Base-by-base conservation (phyloP, 2,888 invertebrate species). In the Neoaliturus tenellus region DNA sequence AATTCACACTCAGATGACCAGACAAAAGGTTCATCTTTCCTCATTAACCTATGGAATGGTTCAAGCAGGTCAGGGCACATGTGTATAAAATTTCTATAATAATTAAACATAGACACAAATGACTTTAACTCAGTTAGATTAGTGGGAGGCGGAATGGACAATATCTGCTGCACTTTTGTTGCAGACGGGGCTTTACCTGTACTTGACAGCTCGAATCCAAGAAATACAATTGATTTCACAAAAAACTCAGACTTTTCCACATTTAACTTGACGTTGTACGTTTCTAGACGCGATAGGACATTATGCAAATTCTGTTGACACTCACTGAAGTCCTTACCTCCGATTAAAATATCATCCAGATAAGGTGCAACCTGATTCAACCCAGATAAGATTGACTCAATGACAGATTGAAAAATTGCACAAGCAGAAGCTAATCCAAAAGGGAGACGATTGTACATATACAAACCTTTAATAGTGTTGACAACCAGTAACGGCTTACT, bases 41-140 rank as follows among this genome's bases (percentile, higher is more conserved):
- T 55, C 80, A 55, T 80, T 28, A 80, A 35, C 23, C 33, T 80
- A 51, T 80, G 58, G 33, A 58, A 80, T 2, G 80, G 58, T 33
- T n/a, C 8, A 3, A 58, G 31, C 1, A 80, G 10, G 31, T 80
- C 51, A 35, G 80, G 51, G 28, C 51, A 80, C 55, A 80, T 80
- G 20, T 80, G 80, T 17, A 80, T 35, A 80, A 80, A 80, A 58
- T 33, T 2, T 33, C 80, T 55, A 25, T 80, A 80, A 28, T 80
- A 80, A 20, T 80, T 58, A 17, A 58, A 58, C 58, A 58, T 10
- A 58, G 58, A 58, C 2, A 58, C 58, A 58, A 58, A 58, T 58
- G 2, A 58, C 28, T 51, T 80, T 25, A 80, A 33, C 12, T 58
- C 51, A 0, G 33, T 80, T 58, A 80, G 33, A 58, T 80, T 58